Base-by-base conservation (phyloP, 2,113 vertebrate species). In the Panthera leo region DNA sequence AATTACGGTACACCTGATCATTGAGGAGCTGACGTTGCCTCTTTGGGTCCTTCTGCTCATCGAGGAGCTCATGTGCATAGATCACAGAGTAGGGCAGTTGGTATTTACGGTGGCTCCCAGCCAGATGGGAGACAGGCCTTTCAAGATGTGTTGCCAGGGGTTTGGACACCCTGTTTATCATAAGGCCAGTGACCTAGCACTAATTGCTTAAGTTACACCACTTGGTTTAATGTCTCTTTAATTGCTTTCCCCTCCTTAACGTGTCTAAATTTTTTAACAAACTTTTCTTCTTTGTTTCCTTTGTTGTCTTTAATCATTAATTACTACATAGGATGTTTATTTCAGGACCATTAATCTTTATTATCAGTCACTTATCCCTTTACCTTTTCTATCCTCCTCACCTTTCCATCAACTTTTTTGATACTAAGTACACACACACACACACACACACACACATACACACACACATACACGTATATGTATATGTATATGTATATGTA, bases 201-300 rank as follows among this genome's bases (percentile, higher is more conserved):
- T 98, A 97, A 98, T 97, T 97, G 29, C 76, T 95, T 82, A 97
- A 97, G 96, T 96, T 97, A 96, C 79, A 98, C 90, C 89, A 92
- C 97, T 97, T 98, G 91, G 95, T 98, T 98, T 98, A 98, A 84
- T 89, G 85, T 91, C 63, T 98, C 94, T 95, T 98, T 98, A 98
- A 98, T 98, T 98, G 95, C 87, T 96, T 98, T 98, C 82, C 96
- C 42, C 91, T 98, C 94, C 97, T 97, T 98, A 98, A 67, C 29
- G 21, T 98, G 86, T 98, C 97, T 98, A 96, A 91, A 87, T 95
- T 97, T 95, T 92, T 96, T 96, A 82, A 87, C 39, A 29, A 82
- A 84, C 45, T 91, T 97, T 95, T 93, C 70, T 96, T 95, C 73
- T 97, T 9, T 92, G 45, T 92, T 96, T 97, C 96, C 84, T 96